Percentiles rank a stretch among this genome's conserved stretches.
These are phyloP conservation scores for Apteryx owenii DNA, from an alignment of 2,113 vertebrate genomes.

Conservation along the genomic window DNA sequence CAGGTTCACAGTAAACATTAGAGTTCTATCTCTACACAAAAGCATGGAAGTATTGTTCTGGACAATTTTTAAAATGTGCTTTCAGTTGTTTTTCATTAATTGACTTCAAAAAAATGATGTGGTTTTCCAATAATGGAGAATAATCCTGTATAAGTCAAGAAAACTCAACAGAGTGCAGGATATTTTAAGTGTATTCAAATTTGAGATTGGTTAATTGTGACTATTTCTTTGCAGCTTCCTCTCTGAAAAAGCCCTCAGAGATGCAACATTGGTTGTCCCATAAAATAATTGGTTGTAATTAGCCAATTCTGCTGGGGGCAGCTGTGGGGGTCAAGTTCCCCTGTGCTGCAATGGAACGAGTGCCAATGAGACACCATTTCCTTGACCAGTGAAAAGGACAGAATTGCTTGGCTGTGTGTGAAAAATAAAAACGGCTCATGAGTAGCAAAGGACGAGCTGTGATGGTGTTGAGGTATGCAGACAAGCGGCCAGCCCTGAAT, in stretches of 20 bases:
- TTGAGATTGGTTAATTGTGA: neutral
- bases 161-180: neutral
- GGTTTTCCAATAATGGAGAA: neutral
- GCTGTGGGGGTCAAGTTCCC: neutral
- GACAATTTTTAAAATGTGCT: neutral
- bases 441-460: neutral
- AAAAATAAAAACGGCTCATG: neutral
- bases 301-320: neutral
- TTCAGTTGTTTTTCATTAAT: neutral
- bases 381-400: neutral
- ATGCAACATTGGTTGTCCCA: neutral
- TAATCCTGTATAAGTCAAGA: neutral
- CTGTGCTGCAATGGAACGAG: neutral
- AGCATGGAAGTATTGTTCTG: neutral
- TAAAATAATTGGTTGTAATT: neutral
- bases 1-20: neutral
- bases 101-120: neutral
- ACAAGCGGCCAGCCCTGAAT: neutral
- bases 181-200: neutral
- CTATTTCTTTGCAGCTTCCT: neutral
- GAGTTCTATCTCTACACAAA: neutral
- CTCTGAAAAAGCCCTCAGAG: neutral
- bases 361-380: neutral
- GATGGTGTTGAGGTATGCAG: neutral
- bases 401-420: neutral